Evolutionary conservation across 2,113 vertebrate species (phyloP), one percentile per base, ranked within the genome.

Genomic region (Mobula hypostoma): DNA sequence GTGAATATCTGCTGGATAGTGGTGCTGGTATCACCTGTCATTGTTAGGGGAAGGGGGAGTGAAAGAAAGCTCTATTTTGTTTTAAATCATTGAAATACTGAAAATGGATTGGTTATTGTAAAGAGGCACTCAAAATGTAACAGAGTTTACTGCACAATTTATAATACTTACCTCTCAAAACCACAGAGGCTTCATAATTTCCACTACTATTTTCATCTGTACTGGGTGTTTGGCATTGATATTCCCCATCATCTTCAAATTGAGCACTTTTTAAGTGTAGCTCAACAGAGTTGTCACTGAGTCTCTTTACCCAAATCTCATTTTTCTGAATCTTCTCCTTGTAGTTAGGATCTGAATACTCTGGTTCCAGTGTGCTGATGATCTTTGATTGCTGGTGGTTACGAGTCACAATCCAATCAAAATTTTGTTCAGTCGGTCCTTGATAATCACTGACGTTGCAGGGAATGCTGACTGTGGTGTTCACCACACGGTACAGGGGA

Each of bases 351-450:
- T 98, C 96, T 0, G 98, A 96, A 96, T 98, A 99, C 0, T 94
- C 58, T 63, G 94, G 48, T 61, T 99, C 99, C 94, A 98, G 98
- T 70, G 98, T 98, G 95, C 98, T 99, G 95, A 98, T 97, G 3
- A 99, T 96, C 91, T 97, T 96, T 32, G 97, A 56, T 0, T 94
- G 95, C 36, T 61, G 0, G 0, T 36, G 63, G 2, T 94, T 63
- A 0, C 94, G 95, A 5, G 95, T 94, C n/a, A 97, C 97, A 94
- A 95, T 95, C 98, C 98, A 99, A 6, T 99, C 99, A 88, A 99
- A 99, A 94, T 99, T 98, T 96, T 99, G 99, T 48, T 99, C 99
- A 0, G 96, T 96, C 56, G 98, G 98, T 21, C 99, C 99, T 0
- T 97, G 96, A 0, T 99, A 99, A 0, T 98, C 97, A 0, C 94